Evolutionary conservation across 1,140 invertebrate genomes (phyloP).

Genomic region (Macrobrachium nipponense): DNA sequence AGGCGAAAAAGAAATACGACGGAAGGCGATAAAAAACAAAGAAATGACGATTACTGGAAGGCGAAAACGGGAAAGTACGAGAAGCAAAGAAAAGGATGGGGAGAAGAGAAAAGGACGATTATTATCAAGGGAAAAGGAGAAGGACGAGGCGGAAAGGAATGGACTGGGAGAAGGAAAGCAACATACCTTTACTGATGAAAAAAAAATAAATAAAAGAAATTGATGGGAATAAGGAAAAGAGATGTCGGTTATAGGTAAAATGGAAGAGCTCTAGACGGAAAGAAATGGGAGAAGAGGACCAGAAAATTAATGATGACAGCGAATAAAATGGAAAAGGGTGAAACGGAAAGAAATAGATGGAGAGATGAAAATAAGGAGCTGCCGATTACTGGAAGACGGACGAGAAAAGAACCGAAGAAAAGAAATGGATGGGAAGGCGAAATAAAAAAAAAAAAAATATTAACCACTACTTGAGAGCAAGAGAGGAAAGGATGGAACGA

Average conservation of each 20-base stretch:
- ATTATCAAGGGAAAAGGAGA: too few relatives aligned
- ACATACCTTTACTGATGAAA: conserved; percentile 5
- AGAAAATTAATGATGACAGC: conserved; percentile 10
- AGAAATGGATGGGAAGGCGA: background rate
- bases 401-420: background rate
- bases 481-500: background rate
- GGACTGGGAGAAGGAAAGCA: background rate
- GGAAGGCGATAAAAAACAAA: background rate
- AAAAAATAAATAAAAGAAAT: background rate
- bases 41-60: background rate
- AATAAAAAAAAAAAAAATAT: too few relatives aligned
- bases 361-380: background rate
- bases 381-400: background rate
- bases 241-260: background rate
- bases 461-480: background rate
- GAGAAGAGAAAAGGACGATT: background rate
- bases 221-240: background rate
- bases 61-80: too few relatives aligned
- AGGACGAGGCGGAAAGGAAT: background rate
- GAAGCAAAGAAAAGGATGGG: background rate
- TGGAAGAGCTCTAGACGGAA: background rate
- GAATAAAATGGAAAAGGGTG: background rate
- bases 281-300: background rate
- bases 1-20: conserved; percentile 2
- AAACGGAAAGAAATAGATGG: background rate